Evolutionary conservation across 2,888 invertebrate species (phyloP).

Genomic region (Hipparchia semele): DNA sequence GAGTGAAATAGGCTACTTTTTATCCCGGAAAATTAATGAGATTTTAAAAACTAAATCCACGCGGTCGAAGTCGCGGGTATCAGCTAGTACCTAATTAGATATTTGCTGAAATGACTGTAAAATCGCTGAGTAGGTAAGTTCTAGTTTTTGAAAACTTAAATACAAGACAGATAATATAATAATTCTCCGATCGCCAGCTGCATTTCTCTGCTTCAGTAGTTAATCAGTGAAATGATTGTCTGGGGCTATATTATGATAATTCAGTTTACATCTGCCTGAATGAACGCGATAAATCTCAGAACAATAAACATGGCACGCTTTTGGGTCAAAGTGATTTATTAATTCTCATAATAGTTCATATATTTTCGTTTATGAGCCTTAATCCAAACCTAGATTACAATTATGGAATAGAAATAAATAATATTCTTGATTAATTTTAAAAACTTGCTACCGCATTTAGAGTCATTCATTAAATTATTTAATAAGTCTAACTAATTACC

Average conservation of each 20-base stretch:
- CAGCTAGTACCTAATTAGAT: neutral
- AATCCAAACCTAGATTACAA: neutral
- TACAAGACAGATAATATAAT: no score
- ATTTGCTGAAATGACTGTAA: neutral
- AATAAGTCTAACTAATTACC: no score
- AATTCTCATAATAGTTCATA: slow-evolving; percentile 5
- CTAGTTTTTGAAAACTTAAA: no score
- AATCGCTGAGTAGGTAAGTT: no score
- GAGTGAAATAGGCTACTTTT: no score
- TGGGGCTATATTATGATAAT: slow-evolving; percentile 9
- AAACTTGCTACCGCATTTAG: no score
- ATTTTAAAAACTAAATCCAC: no score
- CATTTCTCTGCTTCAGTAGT: slow-evolving; percentile 6
- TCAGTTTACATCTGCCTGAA: slow-evolving; percentile 8
- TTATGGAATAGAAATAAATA: neutral
- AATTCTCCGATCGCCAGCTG: neutral
- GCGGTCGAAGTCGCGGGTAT: no score
- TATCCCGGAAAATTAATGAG: no score
- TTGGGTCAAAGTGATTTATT: slow-evolving; percentile 18
- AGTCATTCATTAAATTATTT: no score
- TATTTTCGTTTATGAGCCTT: neutral
- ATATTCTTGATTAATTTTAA: no score
- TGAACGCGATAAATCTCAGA: slow-evolving; percentile 12
- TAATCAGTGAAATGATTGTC: slow-evolving; percentile 10
- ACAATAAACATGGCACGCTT: slow-evolving; percentile 16